Evolutionary conservation across 2,888 invertebrate species (phyloP), one percentile per base, ranked within the genome.

Genomic region (Cephus runcator): DNA sequence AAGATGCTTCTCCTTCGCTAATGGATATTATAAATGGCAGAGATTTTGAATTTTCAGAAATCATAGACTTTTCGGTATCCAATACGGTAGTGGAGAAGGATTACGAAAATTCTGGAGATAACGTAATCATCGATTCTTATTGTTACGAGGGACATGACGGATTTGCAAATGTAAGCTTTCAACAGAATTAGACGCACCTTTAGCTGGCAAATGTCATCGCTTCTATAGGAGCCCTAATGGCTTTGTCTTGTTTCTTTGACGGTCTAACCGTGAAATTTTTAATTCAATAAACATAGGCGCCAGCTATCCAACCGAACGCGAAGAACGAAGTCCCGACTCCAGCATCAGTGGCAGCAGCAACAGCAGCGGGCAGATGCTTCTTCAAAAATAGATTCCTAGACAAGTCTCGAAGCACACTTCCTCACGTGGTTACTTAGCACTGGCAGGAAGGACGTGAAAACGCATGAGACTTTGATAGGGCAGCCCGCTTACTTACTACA

Each of bases 331-430:
- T 56, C 9, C 56, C 9, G 56, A 9, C 56, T 56, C 56, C 56
- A 56, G 56, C 56, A 56, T 40, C 40, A 4, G 12, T 3, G 12
- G 36, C 36, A 36, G 12, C 12, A 15, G 56, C 56, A 9, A 6
- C 6, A 40, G 40, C 40, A 23, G 56, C 56, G 3, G 56, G 56
- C 56, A 56, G 23, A 56, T 56, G 56, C 23, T 56, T 69, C 75
- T 75, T 76, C 77, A 33, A 80, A 80, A 81, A 81, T 81, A 81
- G 80, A 77, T 79, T 74, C 23, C 23, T 56, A 74, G 69, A 56
- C 77, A 30, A 74, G 77, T 80, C 76, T 75, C 36, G 73, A 73
- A 73, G 73, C 68, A 35, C 30, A 12, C n/a, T 35, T 68, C 12
- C 73, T n/a, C 36, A 34, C 73, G 74, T 56, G 23, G 77, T 40